These are phyloP conservation scores for Trissolcus basalis DNA, from an alignment of 1,140 invertebrate species.

Conservation along the genomic window DNA sequence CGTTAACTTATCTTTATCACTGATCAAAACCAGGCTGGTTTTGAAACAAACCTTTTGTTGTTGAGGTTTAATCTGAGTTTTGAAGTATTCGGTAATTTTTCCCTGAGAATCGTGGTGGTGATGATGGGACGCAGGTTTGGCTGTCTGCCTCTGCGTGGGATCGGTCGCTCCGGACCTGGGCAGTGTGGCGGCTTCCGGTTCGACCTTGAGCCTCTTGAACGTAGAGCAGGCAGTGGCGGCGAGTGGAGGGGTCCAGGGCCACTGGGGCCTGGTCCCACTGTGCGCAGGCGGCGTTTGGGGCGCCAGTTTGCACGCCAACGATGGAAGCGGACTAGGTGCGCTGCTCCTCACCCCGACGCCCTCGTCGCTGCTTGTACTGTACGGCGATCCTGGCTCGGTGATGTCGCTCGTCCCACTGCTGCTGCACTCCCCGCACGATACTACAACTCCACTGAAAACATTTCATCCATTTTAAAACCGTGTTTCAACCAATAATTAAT, in stretches of 20 bases:
- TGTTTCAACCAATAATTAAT: too few relatives aligned
- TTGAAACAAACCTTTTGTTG: slow-evolving; percentile 65
- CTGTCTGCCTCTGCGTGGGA: slow-evolving; percentile 60
- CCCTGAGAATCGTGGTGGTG: slow-evolving; percentile 74
- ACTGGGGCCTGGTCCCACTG: slow-evolving; percentile 70
- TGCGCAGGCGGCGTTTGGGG: slow-evolving; percentile 72
- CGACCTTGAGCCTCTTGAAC: slow-evolving; percentile 72
- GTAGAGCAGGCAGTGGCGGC: slow-evolving; percentile 70
- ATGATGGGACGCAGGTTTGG: slow-evolving; percentile 54
- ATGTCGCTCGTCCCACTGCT: slow-evolving; percentile 84
- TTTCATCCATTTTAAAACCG: not conserved
- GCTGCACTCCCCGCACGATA: slow-evolving; percentile 81
- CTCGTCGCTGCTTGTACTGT: slow-evolving; percentile 79
- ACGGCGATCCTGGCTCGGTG: slow-evolving; percentile 88
- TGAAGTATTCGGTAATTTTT: slow-evolving; percentile 89
- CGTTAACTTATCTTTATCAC: not conserved
- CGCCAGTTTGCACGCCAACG: slow-evolving; percentile 71
- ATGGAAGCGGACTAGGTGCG: slow-evolving; percentile 74
- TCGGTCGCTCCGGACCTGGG: slow-evolving; percentile 67
- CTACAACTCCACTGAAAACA: slow-evolving; percentile 82
- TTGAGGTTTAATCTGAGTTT: slow-evolving; percentile 85
- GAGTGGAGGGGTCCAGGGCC: slow-evolving; percentile 74
- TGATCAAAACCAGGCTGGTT: not conserved
- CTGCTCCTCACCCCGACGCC: slow-evolving; percentile 72
- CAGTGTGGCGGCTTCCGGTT: slow-evolving; percentile 69